Conservation (phyloP, 2,113 vertebrate genomes). For the Sinocyclocheilus grahami region DNA sequence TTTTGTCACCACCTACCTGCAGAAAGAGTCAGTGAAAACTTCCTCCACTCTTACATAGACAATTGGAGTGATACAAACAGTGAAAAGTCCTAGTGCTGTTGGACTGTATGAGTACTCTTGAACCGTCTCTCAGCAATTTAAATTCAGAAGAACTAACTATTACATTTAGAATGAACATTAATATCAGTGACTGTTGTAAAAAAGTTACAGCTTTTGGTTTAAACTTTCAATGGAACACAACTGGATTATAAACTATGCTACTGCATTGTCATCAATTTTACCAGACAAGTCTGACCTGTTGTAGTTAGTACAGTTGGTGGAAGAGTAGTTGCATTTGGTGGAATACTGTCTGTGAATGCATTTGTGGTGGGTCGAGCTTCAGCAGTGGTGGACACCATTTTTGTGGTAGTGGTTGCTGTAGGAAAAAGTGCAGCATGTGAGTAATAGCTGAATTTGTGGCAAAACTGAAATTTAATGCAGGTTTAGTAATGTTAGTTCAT, state of each 20-base stretch:
- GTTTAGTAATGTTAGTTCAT: no score
- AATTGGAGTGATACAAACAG: background rate
- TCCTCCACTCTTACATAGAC: no score
- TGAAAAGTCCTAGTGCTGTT: background rate
- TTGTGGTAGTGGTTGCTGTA: background rate
- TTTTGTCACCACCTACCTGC: no score
- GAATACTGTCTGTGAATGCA: background rate
- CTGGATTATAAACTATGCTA: background rate
- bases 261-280: background rate
- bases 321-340: background rate
- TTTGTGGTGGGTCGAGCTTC: constrained; percentile 1
- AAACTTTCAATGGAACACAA: background rate
- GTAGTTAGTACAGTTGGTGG: background rate
- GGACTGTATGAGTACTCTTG: background rate
- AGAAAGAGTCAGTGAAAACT: no score
- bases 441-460: background rate
- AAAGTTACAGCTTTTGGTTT: background rate
- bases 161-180: background rate
- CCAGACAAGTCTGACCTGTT: background rate
- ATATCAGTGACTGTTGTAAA: no score
- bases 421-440: background rate
- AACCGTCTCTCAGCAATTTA: background rate
- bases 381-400: background rate
- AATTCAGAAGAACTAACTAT: background rate
- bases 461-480: background rate